Base-by-base conservation (phyloP, 2,113 vertebrate genomes). In the Cheilinus undulatus region DNA sequence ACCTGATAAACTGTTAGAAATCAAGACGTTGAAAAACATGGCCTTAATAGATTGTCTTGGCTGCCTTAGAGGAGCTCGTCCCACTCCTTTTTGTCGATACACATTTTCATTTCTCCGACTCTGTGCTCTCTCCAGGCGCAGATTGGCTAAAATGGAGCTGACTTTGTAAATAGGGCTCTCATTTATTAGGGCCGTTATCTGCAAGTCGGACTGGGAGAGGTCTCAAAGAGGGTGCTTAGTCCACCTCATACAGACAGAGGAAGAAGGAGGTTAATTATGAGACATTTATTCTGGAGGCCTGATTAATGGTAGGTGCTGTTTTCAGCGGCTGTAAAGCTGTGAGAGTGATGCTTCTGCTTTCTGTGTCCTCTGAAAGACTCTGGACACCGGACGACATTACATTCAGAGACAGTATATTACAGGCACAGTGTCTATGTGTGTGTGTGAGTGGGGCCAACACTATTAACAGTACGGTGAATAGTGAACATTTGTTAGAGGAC, bases 401-500 rank as follows among this genome's bases (percentile, higher is more conserved):
- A 93, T 88, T 79, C 92, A 92, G 91, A 94, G 91, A 75, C 86
- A 85, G 91, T 90, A 70, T 93, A 63, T 73, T 56, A 65, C 48
- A 68, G 61, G 58, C 32, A 28, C 3, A 5, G 19, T 65, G 49
- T 50, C 9, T 45, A 19, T 45, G 42, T 23, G 34, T 42, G 49
- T 22, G 34, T 26, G 32, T 46, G 30, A 23, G 38, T 57, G 69
- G 46, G 92, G 93, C 94, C 93, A 93, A 95, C 94, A 93, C 96
- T 94, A 94, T 95, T 94, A 96, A 96, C 96, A 95, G 94, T 94
- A 95, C 92, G 90, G 95, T 95, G 96, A 97, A 96, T 96, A 95
- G 95, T 95, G 95, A 97, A 95, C 95, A 97, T 98, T 97, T 97
- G 95, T 97, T 97, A 96, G 95, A 95, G 94, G 89, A 95, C 95